Percentiles rank a stretch among this genome's conserved stretches.
Conservation (phyloP, 2,797 vertebrate species). For the Bovichtus diacanthus region DNA sequence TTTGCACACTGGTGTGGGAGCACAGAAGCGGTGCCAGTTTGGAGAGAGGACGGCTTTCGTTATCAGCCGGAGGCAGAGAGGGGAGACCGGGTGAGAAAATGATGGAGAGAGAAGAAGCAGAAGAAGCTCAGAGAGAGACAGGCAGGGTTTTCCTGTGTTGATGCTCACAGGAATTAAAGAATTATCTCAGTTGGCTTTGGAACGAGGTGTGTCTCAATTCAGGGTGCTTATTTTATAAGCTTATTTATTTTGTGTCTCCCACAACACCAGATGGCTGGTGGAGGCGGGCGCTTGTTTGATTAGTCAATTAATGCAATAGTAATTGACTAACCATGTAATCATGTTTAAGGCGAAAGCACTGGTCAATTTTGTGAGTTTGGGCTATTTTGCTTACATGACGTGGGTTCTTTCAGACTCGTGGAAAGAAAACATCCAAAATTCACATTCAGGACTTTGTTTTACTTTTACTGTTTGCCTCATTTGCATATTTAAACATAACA, state of each 20-base stretch:
- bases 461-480: too few species aligned
- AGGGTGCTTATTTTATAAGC: too few species aligned
- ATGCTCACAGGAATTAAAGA: neutral
- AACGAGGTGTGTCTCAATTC: slow-evolving; percentile 1
- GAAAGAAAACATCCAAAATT: too few species aligned
- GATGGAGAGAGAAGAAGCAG: neutral
- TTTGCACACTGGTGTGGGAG: slow-evolving; percentile 51
- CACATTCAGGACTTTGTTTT: too few species aligned
- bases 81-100: neutral
- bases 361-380: too few species aligned
- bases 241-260: too few species aligned
- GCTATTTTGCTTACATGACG: too few species aligned
- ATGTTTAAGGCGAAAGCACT: too few species aligned
- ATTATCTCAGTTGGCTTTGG: neutral
- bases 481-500: too few species aligned
- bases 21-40: slow-evolving; percentile 39
- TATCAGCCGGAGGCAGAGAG: slow-evolving; percentile 41
- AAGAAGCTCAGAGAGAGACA: neutral
- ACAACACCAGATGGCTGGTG: too few species aligned
- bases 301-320: neutral
- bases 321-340: neutral
- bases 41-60: slow-evolving; percentile 29
- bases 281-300: neutral
- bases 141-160: neutral
- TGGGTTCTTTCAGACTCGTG: too few species aligned